phyloP scores from a whole-genome alignment of 2,113 vertebrate genomes.

The Brienomyrus brachyistius region DNA sequence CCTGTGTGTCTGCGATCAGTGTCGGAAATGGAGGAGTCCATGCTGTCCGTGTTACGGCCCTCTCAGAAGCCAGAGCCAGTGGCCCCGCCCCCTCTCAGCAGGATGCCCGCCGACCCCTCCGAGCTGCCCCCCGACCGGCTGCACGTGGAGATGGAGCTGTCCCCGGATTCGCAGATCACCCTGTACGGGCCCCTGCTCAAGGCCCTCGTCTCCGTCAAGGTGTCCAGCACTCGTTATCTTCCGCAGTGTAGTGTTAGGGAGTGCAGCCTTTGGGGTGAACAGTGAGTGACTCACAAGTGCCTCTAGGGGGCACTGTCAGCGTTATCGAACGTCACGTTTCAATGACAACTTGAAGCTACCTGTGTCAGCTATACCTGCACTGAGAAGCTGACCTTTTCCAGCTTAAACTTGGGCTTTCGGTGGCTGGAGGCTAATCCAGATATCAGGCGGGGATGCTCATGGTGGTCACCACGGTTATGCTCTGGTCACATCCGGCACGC shows the following conservation, averaged over 20 bases:
- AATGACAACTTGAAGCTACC: not conserved
- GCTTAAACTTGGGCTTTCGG: not conserved
- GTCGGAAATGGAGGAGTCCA: conserved; percentile 88
- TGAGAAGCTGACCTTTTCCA: not conserved
- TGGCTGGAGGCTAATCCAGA: not conserved
- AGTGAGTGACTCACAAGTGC: not conserved
- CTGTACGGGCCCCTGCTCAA: conserved; percentile 87
- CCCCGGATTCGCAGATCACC: conserved; percentile 86
- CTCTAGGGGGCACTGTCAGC: not conserved
- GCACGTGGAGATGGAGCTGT: conserved; percentile 92
- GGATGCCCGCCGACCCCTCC: conserved; percentile 70
- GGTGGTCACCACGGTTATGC: not conserved
- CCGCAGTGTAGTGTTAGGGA: not conserved
- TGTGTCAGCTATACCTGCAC: not conserved
- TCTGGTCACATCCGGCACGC: not conserved
- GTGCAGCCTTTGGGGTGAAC: not conserved
- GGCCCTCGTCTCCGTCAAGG: conserved; percentile 87
- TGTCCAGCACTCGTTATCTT: conserved; percentile 37
- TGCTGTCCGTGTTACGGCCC: conserved; percentile 74
- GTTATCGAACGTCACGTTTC: not conserved
- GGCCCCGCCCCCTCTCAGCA: conserved; percentile 50
- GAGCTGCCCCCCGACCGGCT: conserved; percentile 86
- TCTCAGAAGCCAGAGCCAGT: conserved; percentile 21
- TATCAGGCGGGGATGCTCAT: not conserved
- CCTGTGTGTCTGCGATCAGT: conserved; percentile 52